Conservation (phyloP, 2,797 vertebrate genomes). For the Threskiornis aethiopicus region DNA sequence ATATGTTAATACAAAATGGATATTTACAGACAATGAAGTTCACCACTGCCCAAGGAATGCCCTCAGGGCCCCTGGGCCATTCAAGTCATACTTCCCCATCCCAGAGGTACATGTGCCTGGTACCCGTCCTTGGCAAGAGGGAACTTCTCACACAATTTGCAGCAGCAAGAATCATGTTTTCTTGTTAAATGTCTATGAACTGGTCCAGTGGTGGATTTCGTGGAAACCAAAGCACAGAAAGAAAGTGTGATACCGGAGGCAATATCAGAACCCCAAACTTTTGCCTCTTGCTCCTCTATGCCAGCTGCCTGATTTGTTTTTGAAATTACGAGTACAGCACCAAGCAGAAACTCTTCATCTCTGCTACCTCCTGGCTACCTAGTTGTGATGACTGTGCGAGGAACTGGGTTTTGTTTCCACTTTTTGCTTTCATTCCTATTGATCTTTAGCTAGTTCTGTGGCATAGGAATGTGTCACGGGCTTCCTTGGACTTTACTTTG, state of each 20-base stretch:
- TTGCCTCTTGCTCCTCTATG: neutral
- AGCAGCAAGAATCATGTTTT: neutral
- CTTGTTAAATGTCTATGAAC: constrained; percentile 10
- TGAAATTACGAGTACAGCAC: neutral
- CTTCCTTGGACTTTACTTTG: neutral
- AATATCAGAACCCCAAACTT: neutral
- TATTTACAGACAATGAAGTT: neutral
- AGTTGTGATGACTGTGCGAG: neutral
- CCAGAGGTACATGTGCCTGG: neutral
- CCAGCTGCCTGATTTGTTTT: neutral
- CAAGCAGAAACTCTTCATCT: neutral
- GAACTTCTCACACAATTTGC: neutral
- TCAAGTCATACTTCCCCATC: neutral
- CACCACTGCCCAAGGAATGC: neutral
- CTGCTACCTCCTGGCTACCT: neutral
- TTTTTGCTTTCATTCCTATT: neutral
- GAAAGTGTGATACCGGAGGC: neutral
- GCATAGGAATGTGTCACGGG: accelerated
- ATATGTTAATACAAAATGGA: constrained; percentile 10
- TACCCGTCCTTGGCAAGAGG: neutral
- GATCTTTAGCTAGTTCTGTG: neutral
- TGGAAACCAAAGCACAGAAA: neutral
- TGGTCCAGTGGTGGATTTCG: neutral
- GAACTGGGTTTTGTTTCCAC: neutral
- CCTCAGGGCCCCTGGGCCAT: neutral